Percentiles rank a stretch among this genome's conserved stretches.
Evolutionary conservation across 2,797 vertebrate species (phyloP).

Genomic region (Cyprinella venusta): DNA sequence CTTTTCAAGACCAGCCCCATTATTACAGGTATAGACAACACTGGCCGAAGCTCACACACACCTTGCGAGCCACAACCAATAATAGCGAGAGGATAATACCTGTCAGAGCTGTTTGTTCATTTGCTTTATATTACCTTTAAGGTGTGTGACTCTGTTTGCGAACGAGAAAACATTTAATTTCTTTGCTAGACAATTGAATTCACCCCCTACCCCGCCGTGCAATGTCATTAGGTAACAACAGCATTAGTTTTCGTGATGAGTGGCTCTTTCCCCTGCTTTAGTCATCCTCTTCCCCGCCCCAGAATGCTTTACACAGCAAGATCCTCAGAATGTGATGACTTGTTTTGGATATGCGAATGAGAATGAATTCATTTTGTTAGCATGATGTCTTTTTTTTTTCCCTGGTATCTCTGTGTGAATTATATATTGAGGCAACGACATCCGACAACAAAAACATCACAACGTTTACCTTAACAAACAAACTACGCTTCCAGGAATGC

Average conservation of each 20-base stretch:
- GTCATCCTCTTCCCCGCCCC: conserved; percentile 60
- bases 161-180: conserved; percentile 40
- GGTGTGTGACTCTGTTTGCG: conserved; percentile 34
- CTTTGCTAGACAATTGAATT: conserved; percentile 44
- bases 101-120: conserved; percentile 38
- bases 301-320: conserved; percentile 53
- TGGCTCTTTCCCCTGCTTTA: conserved; percentile 54
- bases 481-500: neutral
- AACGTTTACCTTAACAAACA: conserved; percentile 26
- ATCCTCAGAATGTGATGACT: conserved; percentile 49
- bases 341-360: conserved; percentile 78
- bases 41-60: conserved; percentile 14
- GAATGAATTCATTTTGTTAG: conserved; percentile 77
- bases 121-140: conserved; percentile 41
- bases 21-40: conserved; percentile 14
- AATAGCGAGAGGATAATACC: conserved; percentile 37
- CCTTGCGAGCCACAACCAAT: conserved; percentile 23
- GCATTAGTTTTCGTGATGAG: conserved; percentile 36
- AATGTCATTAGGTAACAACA: conserved; percentile 45
- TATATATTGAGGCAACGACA: conserved; percentile 16
- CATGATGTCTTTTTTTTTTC: conserved; percentile 73
- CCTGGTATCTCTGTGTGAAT: conserved; percentile 45
- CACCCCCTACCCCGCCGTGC: neutral
- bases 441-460: conserved; percentile 14
- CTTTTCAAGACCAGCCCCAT: conserved; percentile 18